Conservation (phyloP, 2,888 invertebrate genomes). For the Aspidapion aeneum region DNA sequence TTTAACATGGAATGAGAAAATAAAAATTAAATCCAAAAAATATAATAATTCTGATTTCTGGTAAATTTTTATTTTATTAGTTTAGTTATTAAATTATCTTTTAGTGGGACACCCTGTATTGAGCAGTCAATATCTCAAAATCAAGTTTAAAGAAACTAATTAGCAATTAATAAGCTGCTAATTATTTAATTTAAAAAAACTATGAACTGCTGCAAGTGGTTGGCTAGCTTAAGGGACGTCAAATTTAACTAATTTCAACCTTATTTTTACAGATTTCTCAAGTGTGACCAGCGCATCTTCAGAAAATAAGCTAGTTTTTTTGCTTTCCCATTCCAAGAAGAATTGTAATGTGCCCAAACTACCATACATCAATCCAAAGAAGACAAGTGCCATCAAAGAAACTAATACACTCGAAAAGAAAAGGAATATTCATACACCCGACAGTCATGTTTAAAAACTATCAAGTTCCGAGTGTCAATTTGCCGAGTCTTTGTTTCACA, state of each 20-base stretch:
- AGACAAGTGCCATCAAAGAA: constrained; percentile 60
- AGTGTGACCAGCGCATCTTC: neutral
- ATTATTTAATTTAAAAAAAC: too few relatives aligned
- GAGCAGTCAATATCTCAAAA: too few relatives aligned
- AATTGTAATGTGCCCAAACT: constrained; percentile 66
- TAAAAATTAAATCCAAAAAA: too few relatives aligned
- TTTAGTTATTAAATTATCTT: too few relatives aligned
- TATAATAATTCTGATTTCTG: too few relatives aligned
- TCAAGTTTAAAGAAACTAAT: too few relatives aligned
- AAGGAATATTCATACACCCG: constrained; percentile 86
- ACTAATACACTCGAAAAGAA: constrained; percentile 77
- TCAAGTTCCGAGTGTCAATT: constrained; percentile 41
- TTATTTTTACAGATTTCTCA: neutral
- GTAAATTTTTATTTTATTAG: too few relatives aligned
- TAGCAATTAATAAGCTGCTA: too few relatives aligned
- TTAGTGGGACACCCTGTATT: too few relatives aligned
- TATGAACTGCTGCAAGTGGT: too few relatives aligned
- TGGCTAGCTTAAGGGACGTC: too few relatives aligned
- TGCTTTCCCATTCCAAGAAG: constrained; percentile 4
- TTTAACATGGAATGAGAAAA: too few relatives aligned
- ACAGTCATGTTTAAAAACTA: constrained; percentile 85
- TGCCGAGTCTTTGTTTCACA: constrained; percentile 25
- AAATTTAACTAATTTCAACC: neutral
- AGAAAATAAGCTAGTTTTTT: neutral
- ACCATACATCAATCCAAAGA: constrained; percentile 51